Percentiles rank a stretch among this genome's conserved stretches.
phyloP scores from a whole-genome alignment of 2,888 invertebrate species.

The Cantharis rustica region DNA sequence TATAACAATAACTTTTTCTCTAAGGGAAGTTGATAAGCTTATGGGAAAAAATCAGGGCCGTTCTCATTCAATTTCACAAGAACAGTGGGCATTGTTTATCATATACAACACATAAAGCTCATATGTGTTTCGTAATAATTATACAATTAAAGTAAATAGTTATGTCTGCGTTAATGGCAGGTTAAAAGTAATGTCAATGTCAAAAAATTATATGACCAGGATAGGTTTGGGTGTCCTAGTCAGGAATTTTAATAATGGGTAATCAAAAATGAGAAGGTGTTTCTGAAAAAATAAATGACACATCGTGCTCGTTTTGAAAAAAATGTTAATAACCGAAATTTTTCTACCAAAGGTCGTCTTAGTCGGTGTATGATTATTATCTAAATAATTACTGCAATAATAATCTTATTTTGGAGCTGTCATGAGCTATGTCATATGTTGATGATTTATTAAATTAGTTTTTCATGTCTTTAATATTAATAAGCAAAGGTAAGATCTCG shows the following conservation, averaged over 20 bases:
- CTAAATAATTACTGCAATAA: background rate
- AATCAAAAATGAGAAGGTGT: constrained; percentile 1
- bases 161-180: constrained; percentile 12
- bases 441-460: background rate
- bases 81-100: constrained; percentile 8
- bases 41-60: constrained; percentile 27
- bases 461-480: background rate
- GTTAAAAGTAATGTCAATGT: constrained; percentile 30
- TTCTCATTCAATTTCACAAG: constrained; percentile 31
- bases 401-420: background rate
- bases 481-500: background rate
- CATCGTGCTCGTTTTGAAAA: background rate
- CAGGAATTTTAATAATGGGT: background rate
- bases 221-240: constrained; percentile 1
- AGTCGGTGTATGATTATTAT: background rate
- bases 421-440: background rate
- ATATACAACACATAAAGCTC: constrained; percentile 17
- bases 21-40: constrained; percentile 19
- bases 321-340: background rate
- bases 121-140: constrained; percentile 20
- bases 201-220: constrained; percentile 14
- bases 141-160: constrained; percentile 13
- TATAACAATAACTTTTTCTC: background rate
- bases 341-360: background rate
- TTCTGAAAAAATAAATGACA: background rate